Conservation (phyloP, 2,113 vertebrate genomes). For the Gavia stellata region DNA sequence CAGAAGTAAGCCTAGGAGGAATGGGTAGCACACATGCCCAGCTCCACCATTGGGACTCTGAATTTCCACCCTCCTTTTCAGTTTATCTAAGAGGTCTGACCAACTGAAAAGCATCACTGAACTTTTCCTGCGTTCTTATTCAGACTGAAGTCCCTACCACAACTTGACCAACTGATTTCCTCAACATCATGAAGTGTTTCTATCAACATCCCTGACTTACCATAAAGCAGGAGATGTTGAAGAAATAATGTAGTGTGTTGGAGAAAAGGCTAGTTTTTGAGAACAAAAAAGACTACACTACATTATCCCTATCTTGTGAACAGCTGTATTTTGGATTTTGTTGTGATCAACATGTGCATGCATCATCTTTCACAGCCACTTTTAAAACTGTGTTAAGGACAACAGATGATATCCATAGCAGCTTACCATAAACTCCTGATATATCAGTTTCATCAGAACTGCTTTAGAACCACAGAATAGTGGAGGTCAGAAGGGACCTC, state of each 20-base stretch:
- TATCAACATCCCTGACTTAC: neutral
- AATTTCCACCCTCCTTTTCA: neutral
- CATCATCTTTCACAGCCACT: neutral
- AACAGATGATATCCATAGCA: neutral
- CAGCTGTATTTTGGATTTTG: neutral
- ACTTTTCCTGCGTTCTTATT: neutral
- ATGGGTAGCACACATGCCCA: neutral
- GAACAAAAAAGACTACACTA: fast-evolving
- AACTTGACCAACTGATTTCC: too few species aligned
- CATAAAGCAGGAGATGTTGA: neutral
- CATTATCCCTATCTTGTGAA: neutral
- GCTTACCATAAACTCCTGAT: neutral
- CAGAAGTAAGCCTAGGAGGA: neutral
- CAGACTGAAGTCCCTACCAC: neutral
- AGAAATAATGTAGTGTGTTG: neutral
- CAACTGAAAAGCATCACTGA: neutral
- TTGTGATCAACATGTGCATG: too few species aligned
- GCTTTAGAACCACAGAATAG: neutral
- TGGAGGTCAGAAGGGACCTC: too few species aligned
- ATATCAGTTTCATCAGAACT: neutral
- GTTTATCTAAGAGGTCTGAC: neutral
- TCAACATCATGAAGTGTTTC: neutral
- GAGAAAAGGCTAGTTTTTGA: neutral
- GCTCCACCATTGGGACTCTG: neutral
- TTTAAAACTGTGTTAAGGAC: neutral